Percentiles rank a stretch among this genome's conserved stretches.
Evolutionary conservation across 2,888 invertebrate species (phyloP).

Genomic region (Nemoura dubitans): DNA sequence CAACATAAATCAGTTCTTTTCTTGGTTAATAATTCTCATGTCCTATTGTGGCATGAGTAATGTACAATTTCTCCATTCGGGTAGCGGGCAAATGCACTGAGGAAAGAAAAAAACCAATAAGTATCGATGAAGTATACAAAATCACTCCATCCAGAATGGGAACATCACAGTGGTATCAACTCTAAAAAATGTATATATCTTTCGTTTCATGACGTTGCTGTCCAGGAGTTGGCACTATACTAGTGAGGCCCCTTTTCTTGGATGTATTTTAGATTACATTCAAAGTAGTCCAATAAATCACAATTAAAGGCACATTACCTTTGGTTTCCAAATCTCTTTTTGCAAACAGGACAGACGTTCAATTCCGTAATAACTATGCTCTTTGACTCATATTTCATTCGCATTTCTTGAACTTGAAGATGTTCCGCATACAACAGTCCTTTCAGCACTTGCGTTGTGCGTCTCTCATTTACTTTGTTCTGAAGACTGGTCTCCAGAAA

Average conservation of each 20-base stretch:
- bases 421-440: constrained; percentile 87
- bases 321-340: constrained; percentile 91
- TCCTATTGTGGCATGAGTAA: constrained; percentile 76
- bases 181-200: too few relatives aligned
- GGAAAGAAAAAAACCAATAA: background rate
- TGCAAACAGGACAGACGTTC: constrained; percentile 90
- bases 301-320: constrained; percentile 64
- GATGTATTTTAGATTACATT: too few relatives aligned
- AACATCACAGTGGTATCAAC: too few relatives aligned
- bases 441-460: constrained; percentile 80
- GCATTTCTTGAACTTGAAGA: constrained; percentile 81
- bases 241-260: too few relatives aligned
- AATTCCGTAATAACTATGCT: constrained; percentile 86
- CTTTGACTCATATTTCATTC: constrained; percentile 83
- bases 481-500: constrained; percentile 84
- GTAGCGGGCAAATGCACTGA: constrained; percentile 89
- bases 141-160: too few relatives aligned
- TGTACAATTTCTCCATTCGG: constrained; percentile 93
- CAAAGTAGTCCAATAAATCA: background rate
- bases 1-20: background rate
- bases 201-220: too few relatives aligned
- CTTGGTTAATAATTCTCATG: constrained; percentile 21
- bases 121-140: constrained; percentile 13
- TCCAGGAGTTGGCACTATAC: too few relatives aligned
- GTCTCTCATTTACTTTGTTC: constrained; percentile 75